phyloP scores from a whole-genome alignment of 2,888 invertebrate genomes.

The Suillia variegata region DNA sequence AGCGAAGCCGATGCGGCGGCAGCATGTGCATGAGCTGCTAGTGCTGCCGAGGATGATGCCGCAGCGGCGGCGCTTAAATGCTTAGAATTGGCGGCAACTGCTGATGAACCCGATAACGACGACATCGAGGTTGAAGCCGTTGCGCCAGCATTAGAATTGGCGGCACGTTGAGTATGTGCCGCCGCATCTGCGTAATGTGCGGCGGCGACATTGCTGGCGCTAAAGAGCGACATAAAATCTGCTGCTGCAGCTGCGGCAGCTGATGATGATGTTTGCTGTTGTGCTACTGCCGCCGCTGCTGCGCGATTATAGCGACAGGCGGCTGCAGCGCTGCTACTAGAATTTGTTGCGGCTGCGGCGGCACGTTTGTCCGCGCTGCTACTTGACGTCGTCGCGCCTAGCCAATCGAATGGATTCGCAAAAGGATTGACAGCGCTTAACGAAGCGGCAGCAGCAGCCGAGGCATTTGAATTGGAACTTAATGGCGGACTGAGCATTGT shows the following conservation, averaged over 20 bases:
- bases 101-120: constrained; percentile 35
- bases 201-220: constrained; percentile 33
- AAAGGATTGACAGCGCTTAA: constrained; percentile 44
- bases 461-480: constrained; percentile 37
- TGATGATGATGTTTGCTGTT: constrained; percentile 30
- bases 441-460: constrained; percentile 33
- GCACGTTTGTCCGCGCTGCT: constrained; percentile 27
- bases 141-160: constrained; percentile 31
- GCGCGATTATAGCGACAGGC: constrained; percentile 34
- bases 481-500: constrained; percentile 58
- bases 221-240: constrained; percentile 40
- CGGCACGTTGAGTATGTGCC: constrained; percentile 28
- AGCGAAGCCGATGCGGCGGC: constrained; percentile 28
- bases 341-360: constrained; percentile 17
- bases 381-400: constrained; percentile 25
- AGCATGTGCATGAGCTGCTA: constrained; percentile 31
- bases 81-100: constrained; percentile 28
- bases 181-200: constrained; percentile 34
- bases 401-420: constrained; percentile 39
- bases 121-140: constrained; percentile 27
- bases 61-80: constrained; percentile 18
- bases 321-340: constrained; percentile 12
- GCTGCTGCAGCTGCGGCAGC: constrained; percentile 45
- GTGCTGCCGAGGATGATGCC: constrained; percentile 32
- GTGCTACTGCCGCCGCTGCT: constrained; percentile 32